Evolutionary conservation across 2,797 vertebrate genomes (phyloP), one percentile per base, ranked within the genome.

Genomic region (Rhinella marina): DNA sequence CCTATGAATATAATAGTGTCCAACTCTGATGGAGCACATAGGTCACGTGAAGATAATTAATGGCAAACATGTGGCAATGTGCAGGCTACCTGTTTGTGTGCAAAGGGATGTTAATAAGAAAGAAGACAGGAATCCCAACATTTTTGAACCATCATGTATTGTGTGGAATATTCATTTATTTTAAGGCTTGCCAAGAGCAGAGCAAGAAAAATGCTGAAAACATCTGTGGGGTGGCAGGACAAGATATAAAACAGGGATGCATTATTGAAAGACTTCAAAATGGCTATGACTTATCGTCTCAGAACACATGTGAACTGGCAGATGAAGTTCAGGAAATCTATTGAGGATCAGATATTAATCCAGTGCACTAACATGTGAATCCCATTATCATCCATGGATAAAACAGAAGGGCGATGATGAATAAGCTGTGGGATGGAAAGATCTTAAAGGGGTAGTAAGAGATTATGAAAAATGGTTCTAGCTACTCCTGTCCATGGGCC

Each of bases 291-390:
- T 86, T 79, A 86, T 68, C 41, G 84, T 17, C 48, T 57, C 29
- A 56, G 27, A 86, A 81, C 64, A 86, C 64, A 72, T 80, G 85
- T 66, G 85, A 80, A 86, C 62, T 19, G 17, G 61, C 48, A 66
- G 62, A 70, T 70, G 21, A 72, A 81, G 77, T 56, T 73, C 52
- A 86, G 77, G 85, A 86, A 86, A 81, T 81, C 85, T 52, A 81
- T 32, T 25, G 50, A 81, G 29, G 21, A 41, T 73, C 50, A 41
- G 27, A 80, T 25, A 81, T 72, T 64, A 86, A 68, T 80, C 14
- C 21, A 21, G 25, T 25, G n/a, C 12, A 48, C 59, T 52, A 27
- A 78, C 72, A 85, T 66, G n/a, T 23, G 59, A 85, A 78, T 21
- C 72, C 27, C n/a, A 85, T 77, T 76, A 85, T 25, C 21, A 14